Base-by-base conservation (phyloP, 2,797 vertebrate species). In the Bryconaethiops microstoma region DNA sequence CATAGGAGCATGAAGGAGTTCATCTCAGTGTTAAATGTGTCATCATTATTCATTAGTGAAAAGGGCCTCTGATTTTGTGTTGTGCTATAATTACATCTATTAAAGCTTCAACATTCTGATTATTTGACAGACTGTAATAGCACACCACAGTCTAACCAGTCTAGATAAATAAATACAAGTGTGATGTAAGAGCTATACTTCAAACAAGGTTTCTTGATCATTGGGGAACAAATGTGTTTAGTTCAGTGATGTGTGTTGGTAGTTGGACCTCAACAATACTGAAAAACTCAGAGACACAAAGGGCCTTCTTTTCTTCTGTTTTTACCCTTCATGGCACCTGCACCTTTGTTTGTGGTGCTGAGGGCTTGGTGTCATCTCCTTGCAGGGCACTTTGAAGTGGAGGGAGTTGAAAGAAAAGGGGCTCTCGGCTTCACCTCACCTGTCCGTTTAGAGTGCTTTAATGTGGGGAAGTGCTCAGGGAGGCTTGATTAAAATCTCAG, bases 361-460 rank as follows among this genome's bases (percentile, higher is more conserved):
- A 90, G 86, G 88, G 83, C 84, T 86, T 82, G 77, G 90, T 89
- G 89, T 92, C 88, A 87, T 91, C 89, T 90, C 67, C 85, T 90
- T 88, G 84, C 84, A 84, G 79, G 82, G 76, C 83, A 82, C 89
- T 95, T 95, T 94, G 92, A 94, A 92, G 92, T 92, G 78, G 81
- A 60, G 7, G 63, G 81, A 90, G 88, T 91, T 93, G 90, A 91
- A 92, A 92, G 91, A 88, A 86, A 82, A 80, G 82, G 72, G 80
- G 84, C 84, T 88, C 87, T 85, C 83, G 79, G 83, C 82, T 79
- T 80, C 73, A 79, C 50, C 88, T 92, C 90, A 92, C 91, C 92
- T 93, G 91, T 89, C 82, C 82, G 85, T 74, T 89, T 89, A 89
- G 80, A 81, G 68, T 74, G 74, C 91, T 93, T 93, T 94, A 87